Percentiles rank a stretch among this genome's conserved stretches.
These are phyloP conservation scores for Gorsachius magnificus DNA, from an alignment of 2,797 vertebrate species.

Conservation along the genomic window DNA sequence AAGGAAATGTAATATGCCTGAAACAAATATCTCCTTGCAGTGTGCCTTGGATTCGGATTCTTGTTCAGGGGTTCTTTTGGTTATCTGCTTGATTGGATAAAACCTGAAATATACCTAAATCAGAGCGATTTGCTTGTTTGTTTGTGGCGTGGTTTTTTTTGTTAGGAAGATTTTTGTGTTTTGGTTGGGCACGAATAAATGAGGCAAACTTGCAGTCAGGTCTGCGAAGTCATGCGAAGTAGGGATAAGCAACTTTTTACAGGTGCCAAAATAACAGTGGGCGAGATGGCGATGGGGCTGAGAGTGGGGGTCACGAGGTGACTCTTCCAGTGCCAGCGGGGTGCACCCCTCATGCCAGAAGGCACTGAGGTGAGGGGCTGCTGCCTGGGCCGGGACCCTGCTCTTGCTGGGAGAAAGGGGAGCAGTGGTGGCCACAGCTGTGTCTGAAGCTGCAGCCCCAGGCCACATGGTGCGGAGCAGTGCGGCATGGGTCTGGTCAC, in stretches of 20 bases:
- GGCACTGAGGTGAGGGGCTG: neutral
- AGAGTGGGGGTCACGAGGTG: rapidly evolving
- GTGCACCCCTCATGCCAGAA: neutral
- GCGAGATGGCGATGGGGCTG: neutral
- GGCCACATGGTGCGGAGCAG: neutral
- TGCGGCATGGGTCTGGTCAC: rapidly evolving
- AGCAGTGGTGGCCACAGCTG: neutral
- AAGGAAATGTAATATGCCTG: neutral
- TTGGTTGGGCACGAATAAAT: neutral
- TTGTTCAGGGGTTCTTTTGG: neutral
- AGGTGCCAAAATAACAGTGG: neutral
- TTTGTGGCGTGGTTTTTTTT: neutral
- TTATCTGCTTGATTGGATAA: neutral
- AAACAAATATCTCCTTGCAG: neutral
- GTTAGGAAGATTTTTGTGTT: neutral
- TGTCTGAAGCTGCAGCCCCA: neutral
- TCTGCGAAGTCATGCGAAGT: neutral
- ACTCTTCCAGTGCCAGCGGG: neutral
- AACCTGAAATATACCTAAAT: neutral
- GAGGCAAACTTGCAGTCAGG: neutral
- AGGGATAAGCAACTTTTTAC: neutral
- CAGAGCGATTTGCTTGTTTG: neutral
- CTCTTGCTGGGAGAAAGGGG: neutral
- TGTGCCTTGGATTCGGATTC: neutral
- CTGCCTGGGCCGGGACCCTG: neutral